A percentile compares a stretch with the other conserved stretches of the same genome.
Conservation (phyloP, 2,888 invertebrate genomes). For the Pediacus dermestoides region DNA sequence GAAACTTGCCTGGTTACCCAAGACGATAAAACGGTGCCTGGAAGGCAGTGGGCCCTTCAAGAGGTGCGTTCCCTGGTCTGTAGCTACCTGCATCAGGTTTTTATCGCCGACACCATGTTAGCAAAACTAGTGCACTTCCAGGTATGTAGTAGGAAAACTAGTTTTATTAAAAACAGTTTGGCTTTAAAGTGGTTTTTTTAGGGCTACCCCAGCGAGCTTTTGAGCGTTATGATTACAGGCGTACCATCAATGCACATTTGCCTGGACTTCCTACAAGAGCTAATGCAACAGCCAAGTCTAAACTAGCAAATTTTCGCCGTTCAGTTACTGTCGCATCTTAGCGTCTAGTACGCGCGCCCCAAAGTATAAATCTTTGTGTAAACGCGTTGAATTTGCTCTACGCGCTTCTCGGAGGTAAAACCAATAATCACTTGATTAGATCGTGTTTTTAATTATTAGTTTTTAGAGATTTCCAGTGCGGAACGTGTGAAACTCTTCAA, state of each 20-base stretch:
- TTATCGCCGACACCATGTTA: conserved; percentile 90
- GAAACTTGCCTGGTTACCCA: conserved; percentile 83
- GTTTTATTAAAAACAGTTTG: conserved; percentile 7
- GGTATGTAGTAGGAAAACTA: conserved; percentile 27
- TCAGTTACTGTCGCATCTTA: conserved; percentile 85
- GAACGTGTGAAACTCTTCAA: conserved; percentile 78
- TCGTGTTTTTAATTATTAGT: conserved; percentile 6
- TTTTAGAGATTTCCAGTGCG: conserved; percentile 70
- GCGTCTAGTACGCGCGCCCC: conserved; percentile 90
- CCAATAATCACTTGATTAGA: conserved; percentile 4
- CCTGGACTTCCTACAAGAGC: conserved; percentile 91
- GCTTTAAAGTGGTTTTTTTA: too few species aligned
- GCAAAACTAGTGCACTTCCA: conserved; percentile 96
- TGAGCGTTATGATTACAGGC: conserved; percentile 88
- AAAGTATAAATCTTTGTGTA: conserved; percentile 85
- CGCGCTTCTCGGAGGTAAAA: conserved; percentile 72
- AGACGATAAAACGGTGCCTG: conserved; percentile 66
- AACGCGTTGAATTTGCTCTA: conserved; percentile 84
- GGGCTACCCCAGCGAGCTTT: conserved; percentile 87
- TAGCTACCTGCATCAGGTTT: conserved; percentile 93
- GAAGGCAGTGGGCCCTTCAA: conserved; percentile 73
- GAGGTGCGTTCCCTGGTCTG: conserved; percentile 92
- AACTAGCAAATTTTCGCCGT: conserved; percentile 95
- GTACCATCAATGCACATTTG: conserved; percentile 99
- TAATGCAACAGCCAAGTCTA: conserved; percentile 87